phyloP scores from a whole-genome alignment of 1,140 invertebrate species.

The Philopotamus ludificatus region DNA sequence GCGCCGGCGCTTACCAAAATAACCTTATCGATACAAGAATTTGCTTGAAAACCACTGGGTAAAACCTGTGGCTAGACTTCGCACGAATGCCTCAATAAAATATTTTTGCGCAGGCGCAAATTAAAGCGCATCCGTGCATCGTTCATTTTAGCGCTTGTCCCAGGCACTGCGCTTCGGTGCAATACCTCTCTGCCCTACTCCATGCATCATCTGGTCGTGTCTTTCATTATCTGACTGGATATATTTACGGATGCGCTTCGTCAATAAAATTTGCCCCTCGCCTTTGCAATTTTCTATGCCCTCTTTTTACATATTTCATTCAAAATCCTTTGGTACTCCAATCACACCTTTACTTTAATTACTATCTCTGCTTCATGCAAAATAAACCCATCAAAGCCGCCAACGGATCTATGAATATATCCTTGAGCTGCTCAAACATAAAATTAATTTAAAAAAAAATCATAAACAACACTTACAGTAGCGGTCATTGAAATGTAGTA shows the following conservation, averaged over 20 bases:
- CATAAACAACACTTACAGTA: no score
- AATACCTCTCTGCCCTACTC: not conserved
- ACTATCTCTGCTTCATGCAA: not conserved
- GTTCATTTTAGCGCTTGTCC: not conserved
- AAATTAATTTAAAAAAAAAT: no score
- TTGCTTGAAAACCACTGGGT: no score
- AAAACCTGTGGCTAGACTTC: no score
- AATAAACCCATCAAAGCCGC: no score
- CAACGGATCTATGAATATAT: no score
- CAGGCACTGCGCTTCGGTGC: not conserved
- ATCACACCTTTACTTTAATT: constrained; percentile 8
- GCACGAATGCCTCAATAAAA: no score
- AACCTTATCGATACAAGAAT: no score
- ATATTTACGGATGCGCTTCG: constrained; percentile 12
- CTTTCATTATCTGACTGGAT: constrained; percentile 3
- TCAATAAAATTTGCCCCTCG: not conserved
- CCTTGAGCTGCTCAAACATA: no score
- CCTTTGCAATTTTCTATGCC: not conserved
- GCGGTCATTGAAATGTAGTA: no score
- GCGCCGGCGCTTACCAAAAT: no score
- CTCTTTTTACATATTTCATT: not conserved
- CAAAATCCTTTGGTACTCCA: not conserved
- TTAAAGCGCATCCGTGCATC: not conserved
- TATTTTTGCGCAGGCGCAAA: no score
- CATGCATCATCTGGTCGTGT: constrained; percentile 20